phyloP scores from a whole-genome alignment of 2,797 vertebrate species.

The Sebastes paucispinis region DNA sequence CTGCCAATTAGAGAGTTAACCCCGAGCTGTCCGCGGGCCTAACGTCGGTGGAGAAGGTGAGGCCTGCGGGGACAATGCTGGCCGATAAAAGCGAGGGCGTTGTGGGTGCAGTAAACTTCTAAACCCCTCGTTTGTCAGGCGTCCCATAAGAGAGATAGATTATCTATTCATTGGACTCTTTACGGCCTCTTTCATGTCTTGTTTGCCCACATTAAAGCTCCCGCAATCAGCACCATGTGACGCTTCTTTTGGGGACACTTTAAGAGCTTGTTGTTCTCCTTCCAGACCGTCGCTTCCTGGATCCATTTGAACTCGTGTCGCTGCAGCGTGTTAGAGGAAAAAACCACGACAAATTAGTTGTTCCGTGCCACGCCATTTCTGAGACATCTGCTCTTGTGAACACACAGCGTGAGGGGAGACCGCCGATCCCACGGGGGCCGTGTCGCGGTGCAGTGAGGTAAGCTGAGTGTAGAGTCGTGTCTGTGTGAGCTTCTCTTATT shows the following conservation, averaged over 20 bases:
- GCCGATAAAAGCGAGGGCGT: slow-evolving; percentile 23
- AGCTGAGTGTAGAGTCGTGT: no score
- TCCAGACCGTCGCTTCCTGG: slow-evolving; percentile 39
- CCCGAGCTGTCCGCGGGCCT: background rate
- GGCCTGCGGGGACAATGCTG: background rate
- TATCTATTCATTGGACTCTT: slow-evolving; percentile 57
- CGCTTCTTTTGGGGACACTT: slow-evolving; percentile 23
- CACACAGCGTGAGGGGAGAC: no score
- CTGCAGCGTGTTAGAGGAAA: slow-evolving; percentile 4
- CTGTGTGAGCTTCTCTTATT: background rate
- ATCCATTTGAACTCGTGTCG: slow-evolving; percentile 44
- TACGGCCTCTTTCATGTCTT: slow-evolving; percentile 67
- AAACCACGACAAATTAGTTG: slow-evolving; percentile 30
- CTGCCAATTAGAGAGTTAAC: slow-evolving; percentile 66
- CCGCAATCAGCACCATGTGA: slow-evolving; percentile 51
- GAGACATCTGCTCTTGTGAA: slow-evolving; percentile 26
- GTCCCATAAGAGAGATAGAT: slow-evolving; percentile 59
- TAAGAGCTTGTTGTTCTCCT: slow-evolving; percentile 47
- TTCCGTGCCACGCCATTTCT: background rate
- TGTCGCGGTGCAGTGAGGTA: no score
- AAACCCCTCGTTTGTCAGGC: slow-evolving; percentile 41
- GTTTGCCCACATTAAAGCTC: slow-evolving; percentile 72
- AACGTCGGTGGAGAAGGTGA: background rate
- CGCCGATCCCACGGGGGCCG: no score
- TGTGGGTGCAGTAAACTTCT: slow-evolving; percentile 38